phyloP scores from a whole-genome alignment of 2,113 vertebrate species.

The Lutjanus erythropterus region DNA sequence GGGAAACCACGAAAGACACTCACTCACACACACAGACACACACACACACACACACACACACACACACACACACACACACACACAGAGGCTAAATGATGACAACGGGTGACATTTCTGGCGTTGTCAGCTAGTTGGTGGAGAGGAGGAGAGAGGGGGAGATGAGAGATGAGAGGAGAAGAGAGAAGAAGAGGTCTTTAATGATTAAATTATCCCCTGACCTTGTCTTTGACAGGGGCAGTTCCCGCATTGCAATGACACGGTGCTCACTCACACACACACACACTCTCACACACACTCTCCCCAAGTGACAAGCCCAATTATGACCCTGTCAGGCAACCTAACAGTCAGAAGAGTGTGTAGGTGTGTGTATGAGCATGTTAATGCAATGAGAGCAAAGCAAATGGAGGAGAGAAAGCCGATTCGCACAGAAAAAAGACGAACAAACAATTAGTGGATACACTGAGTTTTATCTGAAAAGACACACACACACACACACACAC shows the following conservation, averaged over 20 bases:
- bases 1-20: conserved; percentile 59
- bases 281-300: conserved; percentile 6
- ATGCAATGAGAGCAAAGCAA: conserved; percentile 41
- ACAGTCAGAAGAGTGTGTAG: conserved; percentile 49
- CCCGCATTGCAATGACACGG: conserved; percentile 71
- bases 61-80: conserved; percentile 19
- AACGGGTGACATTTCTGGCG: conserved; percentile 68
- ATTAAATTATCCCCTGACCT: conserved; percentile 88
- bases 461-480: neutral
- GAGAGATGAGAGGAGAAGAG: conserved; percentile 45
- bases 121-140: conserved; percentile 70
- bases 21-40: conserved; percentile 11
- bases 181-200: conserved; percentile 82
- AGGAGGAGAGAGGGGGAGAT: conserved; percentile 46
- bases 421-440: conserved; percentile 16
- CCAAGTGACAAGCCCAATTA: conserved; percentile 85
- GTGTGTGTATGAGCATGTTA: conserved; percentile 26
- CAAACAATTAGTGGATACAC: conserved; percentile 8
- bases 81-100: conserved; percentile 71
- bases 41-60: conserved; percentile 27
- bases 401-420: conserved; percentile 17
- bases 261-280: neutral
- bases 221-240: conserved; percentile 82
- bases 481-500: neutral
- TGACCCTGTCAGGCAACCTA: conserved; percentile 77